Conservation (phyloP, 2,888 invertebrate species). For the Agonum fuliginosum region DNA sequence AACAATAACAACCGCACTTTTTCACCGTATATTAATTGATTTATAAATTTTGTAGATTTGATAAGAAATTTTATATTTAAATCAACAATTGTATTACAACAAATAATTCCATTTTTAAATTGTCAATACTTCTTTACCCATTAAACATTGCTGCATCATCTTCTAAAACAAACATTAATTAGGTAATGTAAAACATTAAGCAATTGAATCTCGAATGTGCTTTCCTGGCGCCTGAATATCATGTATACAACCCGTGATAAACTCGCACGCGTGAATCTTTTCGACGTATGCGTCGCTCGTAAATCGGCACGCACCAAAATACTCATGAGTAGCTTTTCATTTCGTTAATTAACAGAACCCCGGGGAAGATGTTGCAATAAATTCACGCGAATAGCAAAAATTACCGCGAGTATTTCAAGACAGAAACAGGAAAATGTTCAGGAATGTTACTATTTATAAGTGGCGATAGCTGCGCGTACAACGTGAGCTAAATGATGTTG, state of each 20-base stretch:
- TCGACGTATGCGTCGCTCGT: background rate
- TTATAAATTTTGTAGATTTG: no score
- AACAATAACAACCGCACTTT: no score
- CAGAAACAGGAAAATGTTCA: background rate
- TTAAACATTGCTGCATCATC: no score
- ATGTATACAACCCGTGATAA: no score
- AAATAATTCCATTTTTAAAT: no score
- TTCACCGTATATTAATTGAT: no score
- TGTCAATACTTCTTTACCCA: no score
- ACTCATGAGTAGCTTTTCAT: constrained; percentile 22
- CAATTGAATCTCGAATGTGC: no score
- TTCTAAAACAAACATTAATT: no score
- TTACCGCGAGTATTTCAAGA: background rate
- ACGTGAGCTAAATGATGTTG: constrained; percentile 3
- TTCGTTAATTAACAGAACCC: constrained; percentile 34
- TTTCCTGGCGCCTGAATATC: background rate
- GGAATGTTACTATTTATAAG: constrained; percentile 4
- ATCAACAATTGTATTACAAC: background rate
- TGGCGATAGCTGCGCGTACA: background rate
- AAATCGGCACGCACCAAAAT: constrained; percentile 38
- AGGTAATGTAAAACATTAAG: no score
- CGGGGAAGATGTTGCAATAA: constrained; percentile 35
- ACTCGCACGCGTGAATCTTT: background rate
- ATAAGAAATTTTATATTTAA: background rate
- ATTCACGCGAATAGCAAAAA: constrained; percentile 20